Evolutionary conservation across 2,797 vertebrate species (phyloP), one percentile per base, ranked within the genome.

Genomic region (Anguilla marmorata): DNA sequence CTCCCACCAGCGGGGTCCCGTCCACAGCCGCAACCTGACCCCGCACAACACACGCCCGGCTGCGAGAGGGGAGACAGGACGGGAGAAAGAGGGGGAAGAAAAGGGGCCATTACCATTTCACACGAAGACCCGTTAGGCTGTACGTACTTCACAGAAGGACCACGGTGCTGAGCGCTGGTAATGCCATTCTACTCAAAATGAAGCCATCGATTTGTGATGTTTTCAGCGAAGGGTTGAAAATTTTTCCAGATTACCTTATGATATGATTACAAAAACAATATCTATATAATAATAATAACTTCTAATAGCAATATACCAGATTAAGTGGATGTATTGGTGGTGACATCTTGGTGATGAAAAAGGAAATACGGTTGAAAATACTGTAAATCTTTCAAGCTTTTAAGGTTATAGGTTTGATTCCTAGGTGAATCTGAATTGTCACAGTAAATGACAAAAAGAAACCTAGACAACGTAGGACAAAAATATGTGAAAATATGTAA

Each of bases 1-100:
- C 98, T 33, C 98, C 98, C 30, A 99, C 98, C 87, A 99, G 93
- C 85, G 98, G 97, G 0, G 97, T 97, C 88, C 97, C 97, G 1
- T 99, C 98, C 30, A 97, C 58, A 14, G 98, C 96, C 12, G 95
- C 95, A 11, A 99, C 96, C 90, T 97, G 97, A 21, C 98, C 98
- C 82, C 98, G 96, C 90, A 99, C 96, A 88, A 99, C 98, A 52
- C 97, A 97, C 0, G 96, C 97, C 72, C 97, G 97, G 72, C 98
- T 99, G 69, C 11, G 27, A 66, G 2, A 58, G 27, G 19, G 52
- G 50, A n/a, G 19, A 19, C 21, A 83, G 12, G 24, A 50, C 0
- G 45, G 60, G 33, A 33, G 56, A 88, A 19, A 27, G 16, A 2
- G 63, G 58, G 14, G 50, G 63, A 21, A 45, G 24, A n/a, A 66